These are phyloP conservation scores for Rhopalosiphum padi DNA, from an alignment of 1,140 invertebrate species.

Conservation along the genomic window DNA sequence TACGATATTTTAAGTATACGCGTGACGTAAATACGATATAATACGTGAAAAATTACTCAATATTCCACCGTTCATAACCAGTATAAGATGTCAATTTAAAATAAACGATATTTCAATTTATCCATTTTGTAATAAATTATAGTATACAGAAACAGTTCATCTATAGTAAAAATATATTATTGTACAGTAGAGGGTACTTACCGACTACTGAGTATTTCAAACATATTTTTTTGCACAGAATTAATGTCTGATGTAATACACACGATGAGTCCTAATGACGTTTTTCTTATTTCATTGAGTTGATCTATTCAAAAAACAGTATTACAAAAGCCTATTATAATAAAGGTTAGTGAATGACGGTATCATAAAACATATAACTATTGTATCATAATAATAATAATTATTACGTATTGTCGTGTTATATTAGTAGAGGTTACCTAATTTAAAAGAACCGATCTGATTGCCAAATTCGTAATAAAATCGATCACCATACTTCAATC, in stretches of 20 bases:
- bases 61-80: too few species aligned
- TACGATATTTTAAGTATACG: too few species aligned
- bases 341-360: neutral
- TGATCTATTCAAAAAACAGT: constrained; percentile 69
- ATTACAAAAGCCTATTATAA: neutral
- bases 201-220: neutral
- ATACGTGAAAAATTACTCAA: too few species aligned
- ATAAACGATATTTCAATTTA: too few species aligned
- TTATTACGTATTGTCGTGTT: neutral
- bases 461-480: constrained; percentile 82
- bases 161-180: neutral
- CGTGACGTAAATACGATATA: too few species aligned
- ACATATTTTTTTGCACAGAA: constrained; percentile 20
- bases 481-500: constrained; percentile 81
- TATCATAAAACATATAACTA: neutral
- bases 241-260: constrained; percentile 73
- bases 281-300: constrained; percentile 83
- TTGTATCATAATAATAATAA: neutral
- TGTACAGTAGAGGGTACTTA: neutral
- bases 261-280: constrained; percentile 79
- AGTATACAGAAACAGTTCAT: too few species aligned
- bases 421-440: constrained; percentile 67
- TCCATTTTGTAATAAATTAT: too few species aligned
- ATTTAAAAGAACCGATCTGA: constrained; percentile 72
- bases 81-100: too few species aligned